A percentile compares a stretch with the other conserved stretches of the same genome.
These are phyloP conservation scores for Agrotis clavis DNA, from an alignment of 2,888 invertebrate genomes.

Conservation along the genomic window DNA sequence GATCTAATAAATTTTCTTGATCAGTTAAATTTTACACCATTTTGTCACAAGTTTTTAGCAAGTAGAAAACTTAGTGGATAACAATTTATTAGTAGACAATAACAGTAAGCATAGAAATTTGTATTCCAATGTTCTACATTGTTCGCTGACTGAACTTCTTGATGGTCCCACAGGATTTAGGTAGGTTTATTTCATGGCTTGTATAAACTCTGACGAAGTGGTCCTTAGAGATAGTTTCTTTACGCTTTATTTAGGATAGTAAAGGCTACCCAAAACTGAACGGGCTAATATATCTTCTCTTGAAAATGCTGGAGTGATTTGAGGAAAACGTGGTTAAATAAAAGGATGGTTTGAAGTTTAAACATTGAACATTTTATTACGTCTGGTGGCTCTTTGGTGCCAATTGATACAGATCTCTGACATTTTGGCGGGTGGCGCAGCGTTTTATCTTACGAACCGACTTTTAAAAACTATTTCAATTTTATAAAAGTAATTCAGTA, in stretches of 20 bases:
- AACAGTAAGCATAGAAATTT: background rate
- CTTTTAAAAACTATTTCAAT: background rate
- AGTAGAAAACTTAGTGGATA: background rate
- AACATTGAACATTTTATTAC: constrained; percentile 45
- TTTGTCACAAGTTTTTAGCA: no score
- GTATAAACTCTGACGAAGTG: constrained; percentile 26
- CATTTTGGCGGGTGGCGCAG: constrained; percentile 18
- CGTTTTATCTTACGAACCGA: constrained; percentile 29
- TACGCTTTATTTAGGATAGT: constrained; percentile 3
- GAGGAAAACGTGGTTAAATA: constrained; percentile 11
- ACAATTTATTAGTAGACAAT: background rate
- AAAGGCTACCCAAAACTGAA: background rate
- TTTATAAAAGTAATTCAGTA: background rate
- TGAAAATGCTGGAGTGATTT: background rate
- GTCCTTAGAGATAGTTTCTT: constrained; percentile 39
- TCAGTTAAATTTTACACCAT: background rate
- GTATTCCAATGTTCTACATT: constrained; percentile 4
- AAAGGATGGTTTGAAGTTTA: constrained; percentile 31
- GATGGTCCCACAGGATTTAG: background rate
- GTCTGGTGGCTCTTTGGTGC: constrained; percentile 18
- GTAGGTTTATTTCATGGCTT: constrained; percentile 37
- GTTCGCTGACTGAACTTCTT: constrained; percentile 7
- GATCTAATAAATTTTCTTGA: constrained; percentile 9
- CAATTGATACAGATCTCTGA: constrained; percentile 30
- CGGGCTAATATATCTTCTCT: background rate